Percentiles rank a stretch among this genome's conserved stretches.
These are phyloP conservation scores for Toxotes jaculatrix DNA, from an alignment of 2,113 vertebrate genomes.

Conservation along the genomic window DNA sequence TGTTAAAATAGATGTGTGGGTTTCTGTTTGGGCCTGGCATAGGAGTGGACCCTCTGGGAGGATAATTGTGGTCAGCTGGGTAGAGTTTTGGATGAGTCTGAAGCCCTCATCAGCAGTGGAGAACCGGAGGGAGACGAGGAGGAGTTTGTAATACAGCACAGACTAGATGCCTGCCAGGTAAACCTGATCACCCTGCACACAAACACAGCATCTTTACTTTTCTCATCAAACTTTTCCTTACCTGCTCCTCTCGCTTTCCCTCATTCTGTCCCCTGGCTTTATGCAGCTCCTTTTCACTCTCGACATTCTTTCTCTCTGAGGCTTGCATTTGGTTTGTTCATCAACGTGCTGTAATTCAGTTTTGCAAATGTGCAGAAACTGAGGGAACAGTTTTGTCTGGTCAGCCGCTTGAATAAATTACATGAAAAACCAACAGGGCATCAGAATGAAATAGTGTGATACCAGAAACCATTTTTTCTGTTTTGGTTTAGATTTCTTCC, in stretches of 20 bases:
- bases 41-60: slow-evolving; percentile 91
- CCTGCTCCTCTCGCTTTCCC: neutral
- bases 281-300: too few relatives aligned
- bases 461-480: neutral
- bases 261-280: neutral
- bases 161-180: slow-evolving; percentile 88
- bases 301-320: neutral
- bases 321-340: neutral
- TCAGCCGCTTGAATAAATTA: too few relatives aligned
- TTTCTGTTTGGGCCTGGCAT: slow-evolving; percentile 34
- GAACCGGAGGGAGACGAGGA: slow-evolving; percentile 66
- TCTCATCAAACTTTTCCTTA: neutral
- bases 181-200: neutral
- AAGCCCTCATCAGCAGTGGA: slow-evolving; percentile 80
- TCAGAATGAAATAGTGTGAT: too few relatives aligned
- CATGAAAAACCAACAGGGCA: too few relatives aligned
- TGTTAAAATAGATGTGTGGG: neutral
- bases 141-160: slow-evolving; percentile 80
- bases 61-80: slow-evolving; percentile 77
- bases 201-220: neutral
- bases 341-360: neutral
- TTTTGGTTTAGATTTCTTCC: neutral
- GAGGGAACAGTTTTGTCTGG: too few relatives aligned
- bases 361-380: neutral
- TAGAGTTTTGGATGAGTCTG: slow-evolving; percentile 85